Conservation (phyloP, 1,140 invertebrate genomes). For the Cephus cinctus region DNA sequence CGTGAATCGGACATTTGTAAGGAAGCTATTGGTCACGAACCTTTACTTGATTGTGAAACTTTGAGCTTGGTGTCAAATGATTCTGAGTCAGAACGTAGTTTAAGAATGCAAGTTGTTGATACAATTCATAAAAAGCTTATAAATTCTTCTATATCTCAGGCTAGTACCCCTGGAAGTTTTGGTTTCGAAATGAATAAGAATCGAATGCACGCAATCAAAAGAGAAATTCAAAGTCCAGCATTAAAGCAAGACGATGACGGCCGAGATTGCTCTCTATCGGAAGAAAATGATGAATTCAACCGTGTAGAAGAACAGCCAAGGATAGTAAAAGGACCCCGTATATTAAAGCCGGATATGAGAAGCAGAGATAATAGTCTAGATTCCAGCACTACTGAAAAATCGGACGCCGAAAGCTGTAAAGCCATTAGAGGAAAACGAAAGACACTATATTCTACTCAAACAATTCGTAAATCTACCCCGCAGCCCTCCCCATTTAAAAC, state of each 20-base stretch:
- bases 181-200: no score
- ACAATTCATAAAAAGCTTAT: slow-evolving; percentile 46
- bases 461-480: slow-evolving; percentile 38
- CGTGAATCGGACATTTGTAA: slow-evolving; percentile 47
- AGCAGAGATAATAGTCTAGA: slow-evolving; percentile 42
- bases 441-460: slow-evolving; percentile 61
- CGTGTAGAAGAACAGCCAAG: slow-evolving; percentile 50
- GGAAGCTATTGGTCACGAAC: slow-evolving; percentile 43
- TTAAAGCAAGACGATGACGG: no score
- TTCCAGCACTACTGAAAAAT: slow-evolving; percentile 37
- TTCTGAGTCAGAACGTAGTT: slow-evolving; percentile 56
- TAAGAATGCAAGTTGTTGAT: slow-evolving; percentile 44
- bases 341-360: slow-evolving; percentile 41
- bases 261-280: no score
- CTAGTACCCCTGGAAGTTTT: no score
- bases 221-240: no score
- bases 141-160: slow-evolving; percentile 1
- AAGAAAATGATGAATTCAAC: slow-evolving; percentile 24
- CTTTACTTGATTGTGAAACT: slow-evolving; percentile 65
- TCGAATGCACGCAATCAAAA: no score
- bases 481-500: slow-evolving; percentile 46
- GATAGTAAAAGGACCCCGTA: slow-evolving; percentile 59
- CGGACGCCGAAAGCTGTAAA: slow-evolving; percentile 58
- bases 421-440: slow-evolving; percentile 75
- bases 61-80: slow-evolving; percentile 70